phyloP scores from a whole-genome alignment of 2,888 invertebrate species.

The Macrosiphum euphorbiae region DNA sequence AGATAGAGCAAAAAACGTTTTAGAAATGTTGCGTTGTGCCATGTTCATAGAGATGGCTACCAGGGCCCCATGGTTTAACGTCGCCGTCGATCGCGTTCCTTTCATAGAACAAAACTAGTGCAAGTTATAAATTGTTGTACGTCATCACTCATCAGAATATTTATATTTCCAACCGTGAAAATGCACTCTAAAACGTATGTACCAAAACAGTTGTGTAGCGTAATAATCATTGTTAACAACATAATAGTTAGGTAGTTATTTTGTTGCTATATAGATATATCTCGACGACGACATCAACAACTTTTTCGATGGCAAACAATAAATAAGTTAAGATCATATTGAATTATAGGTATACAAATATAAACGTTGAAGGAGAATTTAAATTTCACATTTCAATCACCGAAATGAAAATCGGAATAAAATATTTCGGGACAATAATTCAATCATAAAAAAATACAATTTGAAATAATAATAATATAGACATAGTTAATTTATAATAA shows the following conservation, averaged over 20 bases:
- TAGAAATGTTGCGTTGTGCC: slow-evolving; percentile 31
- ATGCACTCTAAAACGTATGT: neutral
- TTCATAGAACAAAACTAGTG: neutral
- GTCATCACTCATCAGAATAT: neutral
- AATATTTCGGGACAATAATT: neutral
- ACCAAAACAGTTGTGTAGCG: neutral
- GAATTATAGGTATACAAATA: neutral
- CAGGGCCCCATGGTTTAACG: slow-evolving; percentile 37
- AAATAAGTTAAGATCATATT: neutral
- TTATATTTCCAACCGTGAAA: neutral
- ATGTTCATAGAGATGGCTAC: slow-evolving; percentile 47
- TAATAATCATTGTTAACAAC: neutral
- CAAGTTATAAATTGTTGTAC: neutral
- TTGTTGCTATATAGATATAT: neutral
- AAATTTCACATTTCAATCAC: neutral
- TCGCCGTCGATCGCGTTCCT: neutral
- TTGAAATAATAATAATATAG: too few species aligned
- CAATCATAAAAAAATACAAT: too few species aligned
- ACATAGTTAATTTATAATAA: neutral
- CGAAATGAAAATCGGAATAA: neutral
- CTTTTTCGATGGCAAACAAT: neutral
- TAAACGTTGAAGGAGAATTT: neutral
- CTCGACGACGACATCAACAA: neutral
- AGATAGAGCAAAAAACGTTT: neutral
- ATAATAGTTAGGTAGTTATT: neutral